Base-by-base conservation (phyloP, 2,888 invertebrate genomes). In the Ypsolopha sequella region DNA sequence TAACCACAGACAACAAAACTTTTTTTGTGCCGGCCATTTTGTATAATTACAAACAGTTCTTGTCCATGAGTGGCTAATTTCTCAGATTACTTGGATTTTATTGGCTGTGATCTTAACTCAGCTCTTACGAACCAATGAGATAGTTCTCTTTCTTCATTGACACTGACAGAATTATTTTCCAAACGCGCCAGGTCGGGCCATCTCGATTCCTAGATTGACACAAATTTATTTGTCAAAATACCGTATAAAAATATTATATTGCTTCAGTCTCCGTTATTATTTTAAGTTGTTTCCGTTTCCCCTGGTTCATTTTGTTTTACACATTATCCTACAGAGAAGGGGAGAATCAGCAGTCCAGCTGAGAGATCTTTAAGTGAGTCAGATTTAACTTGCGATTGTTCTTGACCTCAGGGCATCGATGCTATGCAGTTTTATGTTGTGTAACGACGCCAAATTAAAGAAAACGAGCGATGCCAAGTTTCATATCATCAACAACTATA, bases 171-270 rank as follows among this genome's bases (percentile, higher is more conserved):
- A 48, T 46, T 35, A 41, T 51, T 51, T 51, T 13, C 35, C 35
- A 35, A 36, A 44, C 41, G 9, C n/a, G n/a, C n/a, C n/a, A n/a
- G n/a, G 51, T 53, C 24, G 24, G 63, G 58, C 62, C 64, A 61
- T 61, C 62, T 63, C 61, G 60, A 64, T 63, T 60, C 52, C 51
- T 46, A 7, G 56, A 60, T 67, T 74, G 75, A 76, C 75, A 79
- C 70, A 76, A 80, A 80, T 66, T 66, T 64, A 76, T 75, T 82
- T 80, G 80, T 80, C 84, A 84, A 81, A 84, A 81, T 79, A 84
- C 76, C 75, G 73, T 79, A 67, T 73, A 76, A 73, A 79, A 70
- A 72, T 75, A 66, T 76, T 69, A 72, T 75, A 66, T 76, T 69
- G 65, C 67, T 62, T 73, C 62, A 65, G 68, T 60, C 66, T 69